phyloP scores from a whole-genome alignment of 2,113 vertebrate genomes.

The Hypanus sabinus region DNA sequence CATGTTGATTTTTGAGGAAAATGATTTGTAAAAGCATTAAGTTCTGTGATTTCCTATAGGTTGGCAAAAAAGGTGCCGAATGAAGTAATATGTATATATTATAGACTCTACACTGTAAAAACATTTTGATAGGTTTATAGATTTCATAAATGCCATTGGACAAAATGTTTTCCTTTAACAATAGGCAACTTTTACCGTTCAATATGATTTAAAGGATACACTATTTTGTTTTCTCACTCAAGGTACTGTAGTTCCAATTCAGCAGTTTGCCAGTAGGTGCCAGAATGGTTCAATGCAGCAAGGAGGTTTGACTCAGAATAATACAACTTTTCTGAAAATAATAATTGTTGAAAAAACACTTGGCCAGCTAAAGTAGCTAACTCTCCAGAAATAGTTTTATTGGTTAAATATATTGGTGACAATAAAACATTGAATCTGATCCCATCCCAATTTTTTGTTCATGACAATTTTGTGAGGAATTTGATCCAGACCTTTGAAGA shows the following conservation, averaged over 20 bases:
- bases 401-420: neutral
- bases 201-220: neutral
- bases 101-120: neutral
- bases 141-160: neutral
- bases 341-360: neutral
- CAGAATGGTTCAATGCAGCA: conserved; percentile 14
- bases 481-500: neutral
- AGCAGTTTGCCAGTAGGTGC: conserved; percentile 31
- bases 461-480: neutral
- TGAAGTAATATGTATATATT: neutral
- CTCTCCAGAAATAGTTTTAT: conserved; percentile 7
- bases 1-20: neutral
- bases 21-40: neutral
- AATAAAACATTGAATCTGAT: neutral
- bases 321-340: neutral
- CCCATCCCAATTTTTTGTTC: neutral
- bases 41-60: neutral
- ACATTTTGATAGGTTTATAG: conserved; percentile 5
- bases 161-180: neutral
- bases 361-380: neutral
- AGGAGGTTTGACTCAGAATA: neutral
- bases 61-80: neutral
- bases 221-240: neutral
- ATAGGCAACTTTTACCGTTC: neutral
- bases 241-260: neutral